Evolutionary conservation across 2,113 vertebrate genomes (phyloP).

Genomic region (Cyphomyrus discorhynchus): DNA sequence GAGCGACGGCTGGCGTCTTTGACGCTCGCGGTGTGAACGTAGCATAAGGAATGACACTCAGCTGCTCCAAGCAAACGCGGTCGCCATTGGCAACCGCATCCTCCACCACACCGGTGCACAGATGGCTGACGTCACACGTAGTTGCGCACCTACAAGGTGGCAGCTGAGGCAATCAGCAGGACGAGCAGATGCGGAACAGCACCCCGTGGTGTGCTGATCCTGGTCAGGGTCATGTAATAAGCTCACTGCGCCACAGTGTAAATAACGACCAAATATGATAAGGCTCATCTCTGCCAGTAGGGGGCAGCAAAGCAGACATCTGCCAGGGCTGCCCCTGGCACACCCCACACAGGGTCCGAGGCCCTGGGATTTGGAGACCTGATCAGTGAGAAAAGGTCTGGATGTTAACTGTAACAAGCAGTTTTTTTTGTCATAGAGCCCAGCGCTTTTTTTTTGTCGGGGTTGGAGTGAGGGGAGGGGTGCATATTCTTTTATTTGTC

Average conservation of each 20-base stretch:
- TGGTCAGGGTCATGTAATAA: background rate
- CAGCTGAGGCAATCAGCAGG: background rate
- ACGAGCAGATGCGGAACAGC: background rate
- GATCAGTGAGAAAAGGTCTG: background rate
- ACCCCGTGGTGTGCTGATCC: background rate
- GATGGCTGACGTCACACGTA: background rate
- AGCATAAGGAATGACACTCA: background rate
- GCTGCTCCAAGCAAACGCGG: background rate
- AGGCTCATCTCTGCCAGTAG: background rate
- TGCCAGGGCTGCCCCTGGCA: background rate
- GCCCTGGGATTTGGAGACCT: too few relatives aligned
- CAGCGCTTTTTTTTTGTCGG: background rate
- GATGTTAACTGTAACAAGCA: background rate
- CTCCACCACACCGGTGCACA: background rate
- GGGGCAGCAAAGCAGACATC: background rate
- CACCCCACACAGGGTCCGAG: background rate
- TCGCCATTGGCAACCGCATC: background rate
- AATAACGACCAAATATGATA: background rate
- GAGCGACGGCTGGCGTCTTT: too few relatives aligned
- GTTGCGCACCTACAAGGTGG: background rate
- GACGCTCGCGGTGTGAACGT: too few relatives aligned
- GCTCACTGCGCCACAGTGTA: background rate
- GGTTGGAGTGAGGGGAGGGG: background rate
- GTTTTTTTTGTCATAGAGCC: background rate
- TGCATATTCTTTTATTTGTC: slow-evolving; percentile 10